Percentiles rank a stretch among this genome's conserved stretches.
These are phyloP conservation scores for Conopomorpha cramerella DNA, from an alignment of 1,140 invertebrate species.

Conservation along the genomic window DNA sequence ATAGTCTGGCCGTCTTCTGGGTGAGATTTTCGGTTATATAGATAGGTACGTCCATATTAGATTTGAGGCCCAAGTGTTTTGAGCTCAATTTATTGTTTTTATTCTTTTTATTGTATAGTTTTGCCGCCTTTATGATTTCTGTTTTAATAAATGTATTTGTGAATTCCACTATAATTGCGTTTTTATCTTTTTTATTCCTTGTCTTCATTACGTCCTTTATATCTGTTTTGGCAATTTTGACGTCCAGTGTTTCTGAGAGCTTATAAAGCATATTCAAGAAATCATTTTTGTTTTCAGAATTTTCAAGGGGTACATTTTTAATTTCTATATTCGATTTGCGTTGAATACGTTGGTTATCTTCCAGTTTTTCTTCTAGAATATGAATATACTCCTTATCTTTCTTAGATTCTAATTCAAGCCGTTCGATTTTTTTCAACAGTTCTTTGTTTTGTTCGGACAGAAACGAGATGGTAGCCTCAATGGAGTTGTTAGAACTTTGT, in stretches of 20 bases:
- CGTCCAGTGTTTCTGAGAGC: background rate
- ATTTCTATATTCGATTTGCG: conserved; percentile 8
- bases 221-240: background rate
- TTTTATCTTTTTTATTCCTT: background rate
- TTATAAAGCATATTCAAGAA: background rate
- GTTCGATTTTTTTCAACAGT: background rate
- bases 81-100: background rate
- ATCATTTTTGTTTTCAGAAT: conserved; percentile 5
- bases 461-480: background rate
- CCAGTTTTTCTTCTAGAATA: conserved; percentile 9
- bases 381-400: conserved; percentile 11
- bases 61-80: background rate
- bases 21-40: background rate
- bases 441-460: background rate
- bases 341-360: conserved; percentile 4
- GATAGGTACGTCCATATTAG: background rate
- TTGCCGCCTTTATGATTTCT: background rate
- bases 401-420: conserved; percentile 5
- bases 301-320: conserved; percentile 9
- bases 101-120: background rate
- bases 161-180: background rate
- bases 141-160: background rate
- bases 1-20: background rate
- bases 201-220: background rate
- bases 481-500: background rate